phyloP scores from a whole-genome alignment of 2,113 vertebrate species.

The Raja brachyura region DNA sequence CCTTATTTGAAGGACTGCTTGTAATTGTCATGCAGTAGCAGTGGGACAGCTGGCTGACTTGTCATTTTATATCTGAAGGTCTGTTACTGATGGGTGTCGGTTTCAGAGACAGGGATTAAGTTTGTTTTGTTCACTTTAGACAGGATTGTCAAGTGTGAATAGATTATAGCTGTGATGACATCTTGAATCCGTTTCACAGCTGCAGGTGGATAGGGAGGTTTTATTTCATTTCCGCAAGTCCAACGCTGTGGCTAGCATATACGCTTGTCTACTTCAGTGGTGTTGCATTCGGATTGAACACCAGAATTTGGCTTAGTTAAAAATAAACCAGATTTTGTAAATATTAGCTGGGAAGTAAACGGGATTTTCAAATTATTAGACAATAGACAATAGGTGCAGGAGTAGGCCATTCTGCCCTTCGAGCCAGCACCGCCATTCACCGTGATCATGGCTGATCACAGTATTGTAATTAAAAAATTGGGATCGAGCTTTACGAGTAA shows the following conservation, averaged over 20 bases:
- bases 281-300: not conserved
- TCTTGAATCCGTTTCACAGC: not conserved
- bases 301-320: not conserved
- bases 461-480: not conserved
- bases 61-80: conserved; percentile 42
- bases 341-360: not conserved
- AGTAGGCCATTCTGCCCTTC: no score
- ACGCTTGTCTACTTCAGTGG: not conserved
- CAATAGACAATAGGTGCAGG: no score
- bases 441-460: no score
- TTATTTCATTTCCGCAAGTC: conserved; percentile 36
- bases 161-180: conserved; percentile 39
- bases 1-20: conserved; percentile 20
- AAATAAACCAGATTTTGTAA: not conserved
- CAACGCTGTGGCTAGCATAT: not conserved
- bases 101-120: conserved; percentile 41
- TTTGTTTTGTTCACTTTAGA: conserved; percentile 37
- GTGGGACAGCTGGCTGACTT: conserved; percentile 41
- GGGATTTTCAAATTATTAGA: not conserved
- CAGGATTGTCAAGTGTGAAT: not conserved
- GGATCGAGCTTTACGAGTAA: not conserved
- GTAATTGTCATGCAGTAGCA: conserved; percentile 38
- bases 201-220: conserved; percentile 38
- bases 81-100: conserved; percentile 28
- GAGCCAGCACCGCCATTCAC: no score